Evolutionary conservation across 2,888 invertebrate species (phyloP), one percentile per base, ranked within the genome.

Genomic region (Oligia strigilis): DNA sequence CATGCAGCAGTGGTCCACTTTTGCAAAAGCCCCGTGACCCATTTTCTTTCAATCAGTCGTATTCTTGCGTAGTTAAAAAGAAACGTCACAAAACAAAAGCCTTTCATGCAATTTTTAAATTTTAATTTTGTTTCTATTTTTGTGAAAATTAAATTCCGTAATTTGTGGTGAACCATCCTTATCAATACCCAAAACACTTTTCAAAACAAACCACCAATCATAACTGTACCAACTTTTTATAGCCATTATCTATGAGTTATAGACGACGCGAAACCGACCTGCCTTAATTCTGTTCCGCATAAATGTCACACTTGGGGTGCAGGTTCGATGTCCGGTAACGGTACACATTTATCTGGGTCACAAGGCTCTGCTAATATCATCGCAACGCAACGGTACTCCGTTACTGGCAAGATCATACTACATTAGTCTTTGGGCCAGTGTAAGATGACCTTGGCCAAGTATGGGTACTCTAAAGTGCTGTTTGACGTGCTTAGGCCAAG

Each of bases 351-450:
- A 94, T 92, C 93, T 97, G 92, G 96, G 96, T 97, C 95, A 97
- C 92, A 94, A 95, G 97, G 97, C 96, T 96, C 96, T 93, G 96
- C 96, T 96, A 96, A 97, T 96, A 96, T 96, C 94, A 93, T 92
- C 90, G 91, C 91, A 89, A 90, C 90, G 88, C 91, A 90, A 90
- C 90, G 89, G 80, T 85, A 84, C 93, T 93, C 95, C 95, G 96
- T 96, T 96, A 95, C 90, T 90, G 87, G 84, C 86, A 90, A 93
- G 93, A 94, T 95, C 93, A 91, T 89, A 91, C 87, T 91, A 93
- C 93, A 93, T 93, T 92, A 92, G 92, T 88, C 83, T 85, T 85
- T 67, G 82, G 79, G 71, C 93, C 92, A 92, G 75, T 82, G 49
- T 88, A 88, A 70, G 72, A 70, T 87, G 93, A 88, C 80, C 94